Percentiles rank a stretch among this genome's conserved stretches.
phyloP scores from a whole-genome alignment of 2,888 invertebrate species.

The Orgyia antiqua region DNA sequence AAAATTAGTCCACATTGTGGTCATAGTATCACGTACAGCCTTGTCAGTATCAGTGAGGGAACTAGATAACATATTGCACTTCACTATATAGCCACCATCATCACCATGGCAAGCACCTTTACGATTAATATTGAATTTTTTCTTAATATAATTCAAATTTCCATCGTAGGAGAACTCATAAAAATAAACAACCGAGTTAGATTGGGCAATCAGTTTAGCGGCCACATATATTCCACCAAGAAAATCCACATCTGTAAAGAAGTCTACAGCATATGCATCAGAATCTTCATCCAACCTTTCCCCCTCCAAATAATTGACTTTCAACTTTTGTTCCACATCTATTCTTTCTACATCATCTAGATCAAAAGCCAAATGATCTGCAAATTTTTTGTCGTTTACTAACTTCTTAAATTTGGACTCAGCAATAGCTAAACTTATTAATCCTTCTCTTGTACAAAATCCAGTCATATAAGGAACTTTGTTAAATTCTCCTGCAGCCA shows the following conservation, averaged over 20 bases:
- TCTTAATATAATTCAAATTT: constrained; percentile 70
- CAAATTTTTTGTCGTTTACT: constrained; percentile 39
- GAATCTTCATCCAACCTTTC: constrained; percentile 42
- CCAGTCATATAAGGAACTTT: constrained; percentile 73
- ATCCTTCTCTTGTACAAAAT: constrained; percentile 65
- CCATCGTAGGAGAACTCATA: constrained; percentile 79
- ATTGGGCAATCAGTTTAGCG: constrained; percentile 46
- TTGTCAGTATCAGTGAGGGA: constrained; percentile 42
- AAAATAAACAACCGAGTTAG: constrained; percentile 68
- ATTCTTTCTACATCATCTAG: constrained; percentile 33
- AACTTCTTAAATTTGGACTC: constrained; percentile 31
- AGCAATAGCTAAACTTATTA: constrained; percentile 40
- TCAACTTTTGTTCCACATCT: constrained; percentile 43
- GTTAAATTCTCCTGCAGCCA: constrained; percentile 55
- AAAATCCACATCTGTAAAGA: constrained; percentile 71
- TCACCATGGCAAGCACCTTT: constrained; percentile 80
- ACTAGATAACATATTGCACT: constrained; percentile 34
- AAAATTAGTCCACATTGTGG: constrained; percentile 81
- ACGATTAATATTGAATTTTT: constrained; percentile 49
- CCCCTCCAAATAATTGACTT: constrained; percentile 63
- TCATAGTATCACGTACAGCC: constrained; percentile 59
- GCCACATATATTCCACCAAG: constrained; percentile 51
- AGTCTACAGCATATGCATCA: constrained; percentile 59
- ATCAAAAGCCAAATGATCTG: constrained; percentile 47
- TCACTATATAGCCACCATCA: constrained; percentile 79